These are phyloP conservation scores for Embiotoca jacksoni DNA, from an alignment of 2,113 vertebrate species.

Conservation along the genomic window DNA sequence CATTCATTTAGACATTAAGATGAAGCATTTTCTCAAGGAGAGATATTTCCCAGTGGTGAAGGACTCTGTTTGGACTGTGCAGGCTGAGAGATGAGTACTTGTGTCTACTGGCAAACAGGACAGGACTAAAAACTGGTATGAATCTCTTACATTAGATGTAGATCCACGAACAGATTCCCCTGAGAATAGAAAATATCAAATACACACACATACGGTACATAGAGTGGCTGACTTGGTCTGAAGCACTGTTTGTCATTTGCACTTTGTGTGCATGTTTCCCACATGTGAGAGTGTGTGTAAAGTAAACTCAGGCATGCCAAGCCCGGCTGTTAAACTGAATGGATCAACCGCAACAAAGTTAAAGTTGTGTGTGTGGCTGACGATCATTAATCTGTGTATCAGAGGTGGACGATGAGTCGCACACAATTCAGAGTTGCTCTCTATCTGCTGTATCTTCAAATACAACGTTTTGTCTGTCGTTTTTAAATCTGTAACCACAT, in stretches of 20 bases:
- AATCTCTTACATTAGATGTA: not conserved
- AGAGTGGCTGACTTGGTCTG: slow-evolving; percentile 1
- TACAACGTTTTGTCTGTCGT: too few relatives aligned
- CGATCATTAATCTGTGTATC: not conserved
- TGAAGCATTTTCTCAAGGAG: too few relatives aligned
- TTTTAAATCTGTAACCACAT: too few relatives aligned
- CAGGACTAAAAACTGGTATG: not conserved
- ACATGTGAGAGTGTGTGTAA: not conserved
- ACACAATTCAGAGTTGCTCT: too few relatives aligned
- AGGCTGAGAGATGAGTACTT: not conserved
- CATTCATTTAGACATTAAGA: too few relatives aligned
- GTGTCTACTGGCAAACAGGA: slow-evolving; percentile 12
- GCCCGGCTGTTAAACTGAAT: not conserved
- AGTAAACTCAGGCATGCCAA: not conserved
- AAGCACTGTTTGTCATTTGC: slow-evolving; percentile 2
- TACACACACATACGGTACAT: not conserved
- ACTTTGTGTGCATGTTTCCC: slow-evolving; percentile 11
- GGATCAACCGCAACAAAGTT: not conserved
- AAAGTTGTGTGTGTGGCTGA: too few relatives aligned
- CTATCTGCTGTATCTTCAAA: too few relatives aligned
- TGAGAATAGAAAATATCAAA: not conserved
- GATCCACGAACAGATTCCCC: not conserved
- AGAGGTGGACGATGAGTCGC: too few relatives aligned
- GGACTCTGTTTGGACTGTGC: not conserved
- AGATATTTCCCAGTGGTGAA: not conserved